These are phyloP conservation scores for Thamnaconus septentrionalis DNA, from an alignment of 2,113 vertebrate species.

Conservation along the genomic window DNA sequence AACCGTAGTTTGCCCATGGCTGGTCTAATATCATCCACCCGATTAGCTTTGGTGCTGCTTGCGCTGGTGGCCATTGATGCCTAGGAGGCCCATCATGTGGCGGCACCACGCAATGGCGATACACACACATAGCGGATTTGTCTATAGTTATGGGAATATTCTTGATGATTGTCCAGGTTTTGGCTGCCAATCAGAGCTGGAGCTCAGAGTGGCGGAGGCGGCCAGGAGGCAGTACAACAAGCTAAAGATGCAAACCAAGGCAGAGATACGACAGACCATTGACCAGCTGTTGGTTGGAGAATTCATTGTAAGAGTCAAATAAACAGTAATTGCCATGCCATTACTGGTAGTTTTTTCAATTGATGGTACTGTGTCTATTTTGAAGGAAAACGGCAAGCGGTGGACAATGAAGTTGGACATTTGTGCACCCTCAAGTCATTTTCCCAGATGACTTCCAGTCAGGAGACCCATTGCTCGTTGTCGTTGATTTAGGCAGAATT, in stretches of 20 bases:
- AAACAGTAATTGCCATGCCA: not conserved
- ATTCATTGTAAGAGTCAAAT: slow-evolving; percentile 88
- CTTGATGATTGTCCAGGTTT: slow-evolving; percentile 79
- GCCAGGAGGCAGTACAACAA: slow-evolving; percentile 96
- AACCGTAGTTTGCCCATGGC: too few species aligned
- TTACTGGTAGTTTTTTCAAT: not conserved
- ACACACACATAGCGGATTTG: not conserved
- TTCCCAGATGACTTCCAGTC: slow-evolving; percentile 97
- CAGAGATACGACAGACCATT: slow-evolving; percentile 95
- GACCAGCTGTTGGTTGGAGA: slow-evolving; percentile 95
- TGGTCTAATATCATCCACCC: too few species aligned
- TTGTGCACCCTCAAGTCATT: slow-evolving; percentile 96
- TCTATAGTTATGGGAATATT: not conserved
- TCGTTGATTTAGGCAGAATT: slow-evolving; percentile 94
- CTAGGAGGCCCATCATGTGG: too few species aligned
- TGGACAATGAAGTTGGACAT: slow-evolving; percentile 96
- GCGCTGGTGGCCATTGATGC: too few species aligned
- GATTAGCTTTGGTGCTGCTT: too few species aligned
- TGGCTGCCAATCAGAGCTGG: slow-evolving; percentile 96
- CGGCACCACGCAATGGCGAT: too few species aligned
- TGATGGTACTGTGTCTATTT: not conserved
- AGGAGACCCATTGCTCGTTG: slow-evolving; percentile 89
- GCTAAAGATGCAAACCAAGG: slow-evolving; percentile 97
- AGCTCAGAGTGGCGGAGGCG: slow-evolving; percentile 90
- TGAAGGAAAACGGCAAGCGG: slow-evolving; percentile 90